Evolutionary conservation across 2,797 vertebrate species (phyloP).

Genomic region (Huso huso): DNA sequence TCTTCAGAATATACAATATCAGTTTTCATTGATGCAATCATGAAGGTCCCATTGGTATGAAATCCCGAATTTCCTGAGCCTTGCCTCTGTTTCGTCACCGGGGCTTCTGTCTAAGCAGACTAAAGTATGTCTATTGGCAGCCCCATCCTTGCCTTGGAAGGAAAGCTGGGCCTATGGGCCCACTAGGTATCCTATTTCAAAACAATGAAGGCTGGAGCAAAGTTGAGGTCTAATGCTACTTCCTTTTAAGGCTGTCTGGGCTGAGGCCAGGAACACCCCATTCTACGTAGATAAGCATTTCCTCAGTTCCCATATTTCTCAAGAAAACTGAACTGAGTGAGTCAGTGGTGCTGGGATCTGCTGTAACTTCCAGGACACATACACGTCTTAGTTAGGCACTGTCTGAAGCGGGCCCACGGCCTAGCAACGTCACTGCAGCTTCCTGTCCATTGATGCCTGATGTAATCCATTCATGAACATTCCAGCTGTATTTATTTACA

Average conservation of each 20-base stretch:
- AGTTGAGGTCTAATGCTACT: constrained; percentile 27
- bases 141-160: not conserved
- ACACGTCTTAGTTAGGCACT: constrained; percentile 25
- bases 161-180: constrained; percentile 2
- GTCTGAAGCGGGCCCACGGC: constrained; percentile 5
- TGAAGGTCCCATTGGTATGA: not conserved
- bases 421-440: constrained; percentile 28
- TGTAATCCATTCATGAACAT: constrained; percentile 15
- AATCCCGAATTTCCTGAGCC: not conserved
- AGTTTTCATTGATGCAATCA: not conserved
- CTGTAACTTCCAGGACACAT: constrained; percentile 8
- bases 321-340: constrained; percentile 21
- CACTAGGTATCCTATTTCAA: constrained; percentile 31
- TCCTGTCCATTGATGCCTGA: constrained; percentile 24
- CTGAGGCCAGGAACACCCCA: constrained; percentile 13
- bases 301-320: constrained; percentile 30
- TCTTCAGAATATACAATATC: no score
- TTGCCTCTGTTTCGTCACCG: not conserved
- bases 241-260: constrained; percentile 38
- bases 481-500: not conserved
- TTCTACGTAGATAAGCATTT: constrained; percentile 26
- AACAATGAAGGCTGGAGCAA: constrained; percentile 23
- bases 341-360: constrained; percentile 32
- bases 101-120: not conserved
- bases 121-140: constrained; percentile 1